phyloP scores from a whole-genome alignment of 2,888 invertebrate genomes.

The Macrostomum cliftonense region DNA sequence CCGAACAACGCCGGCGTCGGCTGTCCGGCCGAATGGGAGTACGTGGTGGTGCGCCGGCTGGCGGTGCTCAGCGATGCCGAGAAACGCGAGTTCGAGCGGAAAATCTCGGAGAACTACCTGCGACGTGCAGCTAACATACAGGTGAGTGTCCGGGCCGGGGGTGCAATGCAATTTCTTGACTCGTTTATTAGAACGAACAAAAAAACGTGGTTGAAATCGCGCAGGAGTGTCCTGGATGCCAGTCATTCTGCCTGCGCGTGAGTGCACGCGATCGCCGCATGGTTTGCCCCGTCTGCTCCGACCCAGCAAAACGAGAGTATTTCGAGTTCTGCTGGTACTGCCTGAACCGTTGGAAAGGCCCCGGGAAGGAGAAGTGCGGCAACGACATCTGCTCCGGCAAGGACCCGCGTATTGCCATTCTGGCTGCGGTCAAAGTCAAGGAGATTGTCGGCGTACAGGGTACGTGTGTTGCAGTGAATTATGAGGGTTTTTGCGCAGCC shows the following conservation, averaged over 20 bases:
- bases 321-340: conserved; percentile 18
- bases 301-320: neutral
- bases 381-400: conserved; percentile 14
- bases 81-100: conserved; percentile 15
- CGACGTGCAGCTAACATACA: conserved; percentile 13
- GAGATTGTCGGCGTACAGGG: conserved; percentile 13
- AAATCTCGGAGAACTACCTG: conserved; percentile 15
- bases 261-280: conserved; percentile 12
- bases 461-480: no score
- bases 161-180: no score
- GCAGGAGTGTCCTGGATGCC: conserved; percentile 16
- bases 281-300: conserved; percentile 15
- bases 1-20: conserved; percentile 2
- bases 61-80: conserved; percentile 15
- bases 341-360: conserved; percentile 13
- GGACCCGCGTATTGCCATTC: conserved; percentile 14
- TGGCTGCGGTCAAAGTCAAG: conserved; percentile 13
- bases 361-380: conserved; percentile 11
- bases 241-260: conserved; percentile 12
- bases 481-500: no score
- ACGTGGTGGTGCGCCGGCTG: conserved; percentile 13
- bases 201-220: no score
- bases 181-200: no score
- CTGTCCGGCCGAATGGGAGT: conserved; percentile 15
- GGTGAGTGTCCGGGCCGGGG: no score